A percentile compares a stretch with the other conserved stretches of the same genome.
Conservation (phyloP, 2,888 invertebrate species). For the Ischnus inquisitorius region DNA sequence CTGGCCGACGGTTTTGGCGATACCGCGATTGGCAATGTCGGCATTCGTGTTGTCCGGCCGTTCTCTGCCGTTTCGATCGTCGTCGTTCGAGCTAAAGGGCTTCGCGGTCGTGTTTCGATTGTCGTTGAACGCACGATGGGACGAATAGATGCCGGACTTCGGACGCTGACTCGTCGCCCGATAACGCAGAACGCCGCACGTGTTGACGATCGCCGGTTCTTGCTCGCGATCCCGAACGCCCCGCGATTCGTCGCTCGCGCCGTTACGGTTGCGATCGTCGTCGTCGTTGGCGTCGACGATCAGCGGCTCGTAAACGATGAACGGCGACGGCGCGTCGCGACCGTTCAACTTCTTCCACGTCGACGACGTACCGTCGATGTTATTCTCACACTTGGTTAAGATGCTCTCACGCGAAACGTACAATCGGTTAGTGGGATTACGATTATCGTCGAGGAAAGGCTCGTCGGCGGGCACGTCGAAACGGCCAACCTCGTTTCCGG, state of each 20-base stretch:
- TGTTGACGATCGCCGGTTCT: slow-evolving; percentile 56
- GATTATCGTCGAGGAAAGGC: slow-evolving; percentile 71
- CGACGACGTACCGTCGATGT: slow-evolving; percentile 17
- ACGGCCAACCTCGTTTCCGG: slow-evolving; percentile 79
- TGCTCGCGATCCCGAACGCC: slow-evolving; percentile 28
- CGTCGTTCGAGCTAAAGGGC: not conserved
- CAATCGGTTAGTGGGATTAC: slow-evolving; percentile 74
- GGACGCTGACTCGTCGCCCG: slow-evolving; percentile 64
- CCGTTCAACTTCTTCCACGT: not conserved
- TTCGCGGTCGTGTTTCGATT: slow-evolving; percentile 3
- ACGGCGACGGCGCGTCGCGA: not conserved
- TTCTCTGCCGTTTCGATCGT: slow-evolving; percentile 26
- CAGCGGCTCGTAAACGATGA: not conserved
- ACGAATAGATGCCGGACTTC: slow-evolving; percentile 50
- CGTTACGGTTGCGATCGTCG: slow-evolving; percentile 42
- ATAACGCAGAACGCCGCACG: slow-evolving; percentile 57
- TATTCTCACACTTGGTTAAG: slow-evolving; percentile 8
- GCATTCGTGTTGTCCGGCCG: slow-evolving; percentile 28
- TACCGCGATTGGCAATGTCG: slow-evolving; percentile 23
- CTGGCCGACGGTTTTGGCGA: slow-evolving; percentile 37
- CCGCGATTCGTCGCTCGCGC: slow-evolving; percentile 13
- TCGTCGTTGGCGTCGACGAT: slow-evolving; percentile 66
- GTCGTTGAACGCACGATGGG: slow-evolving; percentile 50
- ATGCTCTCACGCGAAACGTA: slow-evolving; percentile 28
- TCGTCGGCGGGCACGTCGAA: slow-evolving; percentile 46